These are phyloP conservation scores for Karalla daura DNA, from an alignment of 2,797 vertebrate species.

Conservation along the genomic window DNA sequence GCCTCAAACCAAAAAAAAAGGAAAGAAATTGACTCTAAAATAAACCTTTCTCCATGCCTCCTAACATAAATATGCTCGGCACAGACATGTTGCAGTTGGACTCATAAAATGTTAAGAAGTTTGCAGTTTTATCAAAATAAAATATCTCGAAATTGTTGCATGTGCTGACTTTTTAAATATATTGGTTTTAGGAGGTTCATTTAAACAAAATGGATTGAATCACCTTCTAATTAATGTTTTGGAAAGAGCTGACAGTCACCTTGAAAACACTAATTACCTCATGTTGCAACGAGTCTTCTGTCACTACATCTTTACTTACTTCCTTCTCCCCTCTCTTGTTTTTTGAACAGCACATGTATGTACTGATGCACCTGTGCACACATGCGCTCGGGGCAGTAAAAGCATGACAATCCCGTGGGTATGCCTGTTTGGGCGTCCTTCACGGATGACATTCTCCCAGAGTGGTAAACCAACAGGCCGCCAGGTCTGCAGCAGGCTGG, in stretches of 20 bases:
- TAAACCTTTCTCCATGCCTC: not conserved
- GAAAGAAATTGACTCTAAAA: not conserved
- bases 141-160: slow-evolving; percentile 10
- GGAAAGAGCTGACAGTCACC: slow-evolving; percentile 12
- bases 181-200: slow-evolving; percentile 29
- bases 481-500: slow-evolving; percentile 30
- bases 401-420: slow-evolving; percentile 46
- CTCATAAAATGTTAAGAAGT: not conserved
- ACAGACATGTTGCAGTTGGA: not conserved
- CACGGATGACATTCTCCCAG: slow-evolving; percentile 59
- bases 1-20: not conserved
- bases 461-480: slow-evolving; percentile 28
- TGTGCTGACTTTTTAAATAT: slow-evolving; percentile 42
- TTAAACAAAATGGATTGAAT: slow-evolving; percentile 24
- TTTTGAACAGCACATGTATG: not conserved
- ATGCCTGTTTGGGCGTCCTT: slow-evolving; percentile 61
- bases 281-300: not conserved
- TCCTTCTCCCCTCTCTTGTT: not conserved
- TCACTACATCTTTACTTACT: not conserved
- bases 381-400: slow-evolving; percentile 27
- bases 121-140: slow-evolving; percentile 11
- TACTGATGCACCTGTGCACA: not conserved
- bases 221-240: slow-evolving; percentile 22
- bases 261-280: slow-evolving; percentile 7
- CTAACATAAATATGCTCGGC: slow-evolving; percentile 15